phyloP scores from a whole-genome alignment of 2,113 vertebrate species.

The Oenanthe oenanthe region DNA sequence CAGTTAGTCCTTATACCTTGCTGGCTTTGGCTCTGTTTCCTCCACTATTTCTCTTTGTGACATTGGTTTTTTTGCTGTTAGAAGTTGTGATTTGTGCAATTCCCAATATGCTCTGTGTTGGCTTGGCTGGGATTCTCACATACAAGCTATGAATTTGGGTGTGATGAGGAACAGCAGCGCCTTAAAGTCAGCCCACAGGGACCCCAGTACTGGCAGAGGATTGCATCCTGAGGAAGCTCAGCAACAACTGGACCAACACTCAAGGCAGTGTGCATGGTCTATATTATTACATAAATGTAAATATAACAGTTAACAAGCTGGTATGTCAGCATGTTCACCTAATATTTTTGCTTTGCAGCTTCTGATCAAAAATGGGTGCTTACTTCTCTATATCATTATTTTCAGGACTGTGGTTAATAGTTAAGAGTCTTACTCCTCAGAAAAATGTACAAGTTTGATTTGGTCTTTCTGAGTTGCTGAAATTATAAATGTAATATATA shows the following conservation, averaged over 20 bases:
- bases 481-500: background rate
- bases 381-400: background rate
- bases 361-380: background rate
- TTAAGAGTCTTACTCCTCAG: background rate
- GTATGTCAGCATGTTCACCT: background rate
- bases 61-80: rapidly evolving
- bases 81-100: rapidly evolving
- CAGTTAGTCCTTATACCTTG: background rate
- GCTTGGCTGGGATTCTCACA: background rate
- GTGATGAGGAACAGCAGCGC: background rate
- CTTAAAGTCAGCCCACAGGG: background rate
- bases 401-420: background rate
- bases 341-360: background rate
- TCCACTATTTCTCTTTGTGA: background rate
- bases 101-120: rapidly evolving
- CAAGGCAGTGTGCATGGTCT: background rate
- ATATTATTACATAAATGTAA: background rate
- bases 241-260: background rate
- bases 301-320: background rate
- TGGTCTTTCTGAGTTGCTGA: background rate
- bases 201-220: background rate
- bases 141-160: background rate
- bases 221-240: background rate
- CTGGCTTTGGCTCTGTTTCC: background rate
- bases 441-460: background rate